Evolutionary conservation across 92 coral and sea anemone species (phyloP).

Genomic region (Porites evermanni): DNA sequence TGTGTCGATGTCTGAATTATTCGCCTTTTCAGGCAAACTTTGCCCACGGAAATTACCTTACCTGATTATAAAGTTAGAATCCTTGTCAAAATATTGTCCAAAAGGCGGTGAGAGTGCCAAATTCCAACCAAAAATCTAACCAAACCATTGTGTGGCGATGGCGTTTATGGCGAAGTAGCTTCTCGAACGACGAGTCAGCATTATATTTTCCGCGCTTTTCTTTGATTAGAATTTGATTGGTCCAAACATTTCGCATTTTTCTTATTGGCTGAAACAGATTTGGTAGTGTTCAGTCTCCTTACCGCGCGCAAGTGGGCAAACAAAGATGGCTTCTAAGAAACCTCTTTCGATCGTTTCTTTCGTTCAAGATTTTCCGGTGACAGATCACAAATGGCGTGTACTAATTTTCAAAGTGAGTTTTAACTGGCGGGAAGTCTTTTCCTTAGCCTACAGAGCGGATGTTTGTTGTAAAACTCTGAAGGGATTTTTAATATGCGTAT

Average conservation of each 20-base stretch:
- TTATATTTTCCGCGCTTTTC: conserved; percentile 1
- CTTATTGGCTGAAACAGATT: conserved; percentile 13
- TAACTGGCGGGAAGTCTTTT: conserved; percentile 6
- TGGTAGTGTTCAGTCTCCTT: conserved; percentile 13
- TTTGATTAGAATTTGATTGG: conserved; percentile 11
- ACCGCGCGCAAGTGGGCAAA: background rate
- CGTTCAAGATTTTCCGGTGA: conserved; percentile 1
- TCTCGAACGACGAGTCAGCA: background rate
- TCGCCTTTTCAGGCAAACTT: conserved; percentile 3
- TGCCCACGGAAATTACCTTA: background rate
- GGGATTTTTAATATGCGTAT: conserved; percentile 15
- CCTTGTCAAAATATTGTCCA: background rate
- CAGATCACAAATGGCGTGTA: conserved; percentile 12
- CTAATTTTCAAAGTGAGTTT: background rate
- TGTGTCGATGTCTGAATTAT: background rate
- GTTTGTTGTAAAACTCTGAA: conserved; percentile 1
- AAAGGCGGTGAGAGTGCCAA: conserved; percentile 15
- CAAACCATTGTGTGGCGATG: background rate
- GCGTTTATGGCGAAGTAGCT: no score
- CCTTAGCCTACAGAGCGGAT: conserved; percentile 16
- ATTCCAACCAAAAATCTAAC: conserved; percentile 2
- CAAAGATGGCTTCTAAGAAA: conserved; percentile 6
- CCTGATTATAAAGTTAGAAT: background rate
- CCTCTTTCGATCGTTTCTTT: background rate
- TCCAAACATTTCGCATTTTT: conserved; percentile 9